Conservation (phyloP, 2,797 vertebrate species). For the Karalla daura region DNA sequence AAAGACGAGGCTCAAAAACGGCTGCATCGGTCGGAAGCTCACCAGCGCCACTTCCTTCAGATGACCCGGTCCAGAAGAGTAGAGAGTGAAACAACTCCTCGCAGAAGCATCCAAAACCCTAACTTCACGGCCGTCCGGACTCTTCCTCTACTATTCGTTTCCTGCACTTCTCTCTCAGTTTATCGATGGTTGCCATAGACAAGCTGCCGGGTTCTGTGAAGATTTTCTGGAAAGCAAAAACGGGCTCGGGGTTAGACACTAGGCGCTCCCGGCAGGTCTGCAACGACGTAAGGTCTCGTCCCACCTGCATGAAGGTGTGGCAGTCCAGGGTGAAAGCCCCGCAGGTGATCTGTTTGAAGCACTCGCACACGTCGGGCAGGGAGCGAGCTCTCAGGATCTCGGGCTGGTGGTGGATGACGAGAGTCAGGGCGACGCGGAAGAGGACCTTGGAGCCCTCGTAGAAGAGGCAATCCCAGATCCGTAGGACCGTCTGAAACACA, state of each 20-base stretch:
- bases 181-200: slow-evolving; percentile 87
- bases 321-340: slow-evolving; percentile 91
- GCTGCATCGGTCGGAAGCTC: neutral
- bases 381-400: slow-evolving; percentile 89
- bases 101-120: neutral
- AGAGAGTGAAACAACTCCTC: neutral
- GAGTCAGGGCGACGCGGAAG: slow-evolving; percentile 93
- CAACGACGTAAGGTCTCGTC: no score
- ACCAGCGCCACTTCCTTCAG: neutral
- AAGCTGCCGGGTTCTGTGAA: slow-evolving; percentile 92
- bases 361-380: slow-evolving; percentile 89
- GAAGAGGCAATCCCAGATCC: slow-evolving; percentile 97
- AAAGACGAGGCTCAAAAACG: neutral
- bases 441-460: slow-evolving; percentile 97
- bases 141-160: slow-evolving; percentile 81
- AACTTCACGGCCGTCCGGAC: slow-evolving; percentile 45
- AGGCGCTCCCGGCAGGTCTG: no score
- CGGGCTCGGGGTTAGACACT: no score
- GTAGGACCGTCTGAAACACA: slow-evolving; percentile 89
- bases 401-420: slow-evolving; percentile 90
- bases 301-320: slow-evolving; percentile 95
- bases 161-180: slow-evolving; percentile 87
- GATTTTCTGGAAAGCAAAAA: slow-evolving; percentile 83
- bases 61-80: neutral
- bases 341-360: slow-evolving; percentile 91